A percentile compares a stretch with the other conserved stretches of the same genome.
Evolutionary conservation across 2,113 vertebrate species (phyloP).

Genomic region (Rhea americana): DNA sequence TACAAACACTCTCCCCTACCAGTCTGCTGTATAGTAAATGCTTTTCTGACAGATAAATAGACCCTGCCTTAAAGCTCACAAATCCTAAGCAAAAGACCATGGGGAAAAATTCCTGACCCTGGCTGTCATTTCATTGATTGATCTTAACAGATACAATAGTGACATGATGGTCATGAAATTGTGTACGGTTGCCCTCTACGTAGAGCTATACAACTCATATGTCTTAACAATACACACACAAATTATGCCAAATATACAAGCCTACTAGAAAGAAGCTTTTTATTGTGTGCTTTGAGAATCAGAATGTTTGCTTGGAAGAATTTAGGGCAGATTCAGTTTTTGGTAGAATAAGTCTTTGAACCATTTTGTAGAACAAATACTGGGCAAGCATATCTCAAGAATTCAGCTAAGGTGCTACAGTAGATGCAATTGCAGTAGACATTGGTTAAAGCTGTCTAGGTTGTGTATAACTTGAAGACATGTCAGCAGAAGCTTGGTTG

Average conservation of each 20-base stretch:
- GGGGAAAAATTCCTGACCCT: background rate
- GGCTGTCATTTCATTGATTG: background rate
- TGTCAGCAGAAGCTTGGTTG: background rate
- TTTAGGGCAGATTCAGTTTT: background rate
- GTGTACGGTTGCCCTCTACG: background rate
- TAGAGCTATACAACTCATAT: background rate
- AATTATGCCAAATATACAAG: background rate
- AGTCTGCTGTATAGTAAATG: background rate
- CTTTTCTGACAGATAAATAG: background rate
- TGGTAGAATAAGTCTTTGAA: background rate
- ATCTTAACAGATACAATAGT: background rate
- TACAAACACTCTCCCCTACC: too few relatives aligned
- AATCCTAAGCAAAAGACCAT: background rate
- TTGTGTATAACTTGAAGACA: constrained; percentile 16
- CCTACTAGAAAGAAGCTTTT: background rate
- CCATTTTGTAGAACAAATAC: background rate
- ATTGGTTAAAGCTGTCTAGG: background rate
- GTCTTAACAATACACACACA: accelerated
- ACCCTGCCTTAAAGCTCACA: background rate
- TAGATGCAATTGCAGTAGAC: background rate
- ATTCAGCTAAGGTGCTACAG: background rate
- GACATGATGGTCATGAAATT: too few relatives aligned
- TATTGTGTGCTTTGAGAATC: background rate
- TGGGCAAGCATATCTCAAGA: background rate
- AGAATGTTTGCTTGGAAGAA: background rate